A percentile compares a stretch with the other conserved stretches of the same genome.
Evolutionary conservation across 1,140 invertebrate species (phyloP).

Genomic region (Heliconius hermathena): DNA sequence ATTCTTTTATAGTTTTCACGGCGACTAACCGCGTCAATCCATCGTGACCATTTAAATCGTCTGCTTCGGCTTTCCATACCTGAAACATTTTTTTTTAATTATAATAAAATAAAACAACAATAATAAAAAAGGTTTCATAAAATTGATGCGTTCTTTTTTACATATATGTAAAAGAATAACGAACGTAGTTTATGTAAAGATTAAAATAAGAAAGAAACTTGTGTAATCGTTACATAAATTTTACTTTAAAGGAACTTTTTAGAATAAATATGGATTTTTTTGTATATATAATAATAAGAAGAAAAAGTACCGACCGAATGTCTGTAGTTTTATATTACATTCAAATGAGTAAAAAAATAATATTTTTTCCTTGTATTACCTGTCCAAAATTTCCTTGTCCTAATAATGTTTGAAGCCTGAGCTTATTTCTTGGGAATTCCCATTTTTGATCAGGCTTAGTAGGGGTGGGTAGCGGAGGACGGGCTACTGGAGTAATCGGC

Average conservation of each 20-base stretch:
- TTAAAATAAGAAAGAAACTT: too few species aligned
- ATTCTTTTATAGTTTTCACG: conserved; percentile 90
- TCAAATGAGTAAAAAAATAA: not conserved
- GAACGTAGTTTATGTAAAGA: too few species aligned
- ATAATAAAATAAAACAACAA: too few species aligned
- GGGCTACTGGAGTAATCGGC: conserved; percentile 75
- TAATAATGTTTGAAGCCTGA: conserved; percentile 89
- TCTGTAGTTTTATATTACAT: too few species aligned
- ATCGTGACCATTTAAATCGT: conserved; percentile 89
- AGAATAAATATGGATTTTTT: too few species aligned
- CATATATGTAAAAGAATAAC: too few species aligned
- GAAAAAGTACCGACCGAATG: too few species aligned
- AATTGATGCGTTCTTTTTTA: too few species aligned
- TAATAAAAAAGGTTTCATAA: too few species aligned
- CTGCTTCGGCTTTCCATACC: conserved; percentile 92
- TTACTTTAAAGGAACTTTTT: too few species aligned
- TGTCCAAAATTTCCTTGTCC: conserved; percentile 93
- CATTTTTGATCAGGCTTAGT: conserved; percentile 84
- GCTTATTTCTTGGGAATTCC: conserved; percentile 90
- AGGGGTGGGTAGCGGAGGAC: conserved; percentile 78
- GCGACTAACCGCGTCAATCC: conserved; percentile 90
- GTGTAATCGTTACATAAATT: too few species aligned
- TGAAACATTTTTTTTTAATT: conserved; percentile 52
- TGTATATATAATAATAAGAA: too few species aligned
- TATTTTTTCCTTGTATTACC: conserved; percentile 69